phyloP scores from a whole-genome alignment of 1,140 invertebrate species.

The Euura lappo region DNA sequence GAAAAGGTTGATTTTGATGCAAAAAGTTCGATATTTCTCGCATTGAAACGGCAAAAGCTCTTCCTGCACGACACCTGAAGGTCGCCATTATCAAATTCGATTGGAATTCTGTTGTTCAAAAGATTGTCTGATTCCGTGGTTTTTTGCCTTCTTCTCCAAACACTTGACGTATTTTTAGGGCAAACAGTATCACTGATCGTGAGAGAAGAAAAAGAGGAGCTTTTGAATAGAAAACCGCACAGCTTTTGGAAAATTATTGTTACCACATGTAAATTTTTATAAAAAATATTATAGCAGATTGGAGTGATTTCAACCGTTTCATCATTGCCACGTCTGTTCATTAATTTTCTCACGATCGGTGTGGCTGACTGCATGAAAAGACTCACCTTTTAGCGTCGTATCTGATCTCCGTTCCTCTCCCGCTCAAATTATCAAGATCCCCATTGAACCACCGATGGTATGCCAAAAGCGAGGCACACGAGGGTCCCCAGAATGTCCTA shows the following conservation, averaged over 20 bases:
- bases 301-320: neutral
- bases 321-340: neutral
- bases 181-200: neutral
- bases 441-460: slow-evolving; percentile 57
- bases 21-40: too few relatives aligned
- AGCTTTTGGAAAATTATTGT: neutral
- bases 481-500: slow-evolving; percentile 53
- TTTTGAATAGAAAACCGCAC: slow-evolving; percentile 4
- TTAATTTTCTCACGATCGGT: too few relatives aligned
- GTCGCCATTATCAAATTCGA: too few relatives aligned
- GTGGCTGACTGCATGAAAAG: neutral
- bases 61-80: too few relatives aligned
- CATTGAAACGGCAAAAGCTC: too few relatives aligned
- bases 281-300: too few relatives aligned
- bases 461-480: slow-evolving; percentile 52
- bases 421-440: slow-evolving; percentile 41
- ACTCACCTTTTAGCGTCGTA: slow-evolving; percentile 54
- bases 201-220: slow-evolving; percentile 8
- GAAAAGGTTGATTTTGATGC: too few relatives aligned
- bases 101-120: too few relatives aligned
- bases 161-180: neutral
- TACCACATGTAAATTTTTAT: slow-evolving; percentile 8
- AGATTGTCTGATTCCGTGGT: too few relatives aligned
- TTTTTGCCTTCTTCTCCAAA: too few relatives aligned
- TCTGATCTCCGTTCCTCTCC: slow-evolving; percentile 41